Conservation (phyloP, 2,888 invertebrate species). For the Epistrophe grossulariae region DNA sequence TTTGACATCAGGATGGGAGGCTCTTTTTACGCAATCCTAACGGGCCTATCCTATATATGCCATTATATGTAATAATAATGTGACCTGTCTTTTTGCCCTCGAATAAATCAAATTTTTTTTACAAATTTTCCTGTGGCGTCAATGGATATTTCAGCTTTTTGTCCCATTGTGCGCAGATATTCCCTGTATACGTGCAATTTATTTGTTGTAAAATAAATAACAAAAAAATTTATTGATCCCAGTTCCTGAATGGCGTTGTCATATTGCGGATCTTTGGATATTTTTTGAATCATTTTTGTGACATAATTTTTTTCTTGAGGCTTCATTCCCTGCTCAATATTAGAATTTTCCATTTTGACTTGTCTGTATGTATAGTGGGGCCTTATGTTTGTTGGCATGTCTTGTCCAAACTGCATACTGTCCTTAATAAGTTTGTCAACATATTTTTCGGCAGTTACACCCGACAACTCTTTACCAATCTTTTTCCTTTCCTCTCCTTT, state of each 20-base stretch:
- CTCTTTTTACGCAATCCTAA: neutral
- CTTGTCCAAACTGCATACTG: neutral
- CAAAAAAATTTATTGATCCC: neutral
- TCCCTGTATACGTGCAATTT: neutral
- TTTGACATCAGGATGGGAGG: neutral
- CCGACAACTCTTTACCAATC: no score
- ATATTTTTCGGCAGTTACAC: no score
- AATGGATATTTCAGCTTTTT: neutral
- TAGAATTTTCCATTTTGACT: neutral
- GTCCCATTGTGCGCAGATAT: neutral
- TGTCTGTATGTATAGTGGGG: neutral
- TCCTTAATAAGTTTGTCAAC: neutral
- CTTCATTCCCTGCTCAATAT: neutral
- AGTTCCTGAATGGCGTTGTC: neutral
- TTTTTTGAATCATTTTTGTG: neutral
- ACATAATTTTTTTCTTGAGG: neutral
- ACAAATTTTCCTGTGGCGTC: neutral
- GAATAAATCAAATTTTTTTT: neutral
- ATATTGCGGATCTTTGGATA: neutral
- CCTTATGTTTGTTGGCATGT: neutral
- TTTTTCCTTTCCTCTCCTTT: no score
- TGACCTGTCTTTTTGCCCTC: neutral
- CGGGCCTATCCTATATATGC: neutral
- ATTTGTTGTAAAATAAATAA: neutral
- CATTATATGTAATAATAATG: neutral